Evolutionary conservation across 1,140 invertebrate species (phyloP).

Genomic region (Hirudo medicinalis): DNA sequence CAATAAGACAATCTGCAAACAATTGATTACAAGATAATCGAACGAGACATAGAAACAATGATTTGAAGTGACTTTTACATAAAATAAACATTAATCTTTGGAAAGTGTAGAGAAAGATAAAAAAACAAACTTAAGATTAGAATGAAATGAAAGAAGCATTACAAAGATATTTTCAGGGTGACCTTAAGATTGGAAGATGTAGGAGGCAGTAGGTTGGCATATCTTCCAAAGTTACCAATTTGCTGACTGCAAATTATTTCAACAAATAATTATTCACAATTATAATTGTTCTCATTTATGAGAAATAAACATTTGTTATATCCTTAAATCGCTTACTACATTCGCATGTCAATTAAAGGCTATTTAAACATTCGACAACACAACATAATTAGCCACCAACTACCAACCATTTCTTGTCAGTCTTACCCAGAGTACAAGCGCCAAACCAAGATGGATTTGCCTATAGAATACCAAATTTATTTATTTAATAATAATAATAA

Average conservation of each 20-base stretch:
- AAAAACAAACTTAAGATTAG: background rate
- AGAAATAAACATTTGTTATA: background rate
- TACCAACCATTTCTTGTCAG: slow-evolving; percentile 30
- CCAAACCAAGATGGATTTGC: slow-evolving; percentile 30
- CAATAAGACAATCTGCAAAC: slow-evolving; percentile 48
- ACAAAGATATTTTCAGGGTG: background rate
- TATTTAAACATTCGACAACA: too few relatives aligned
- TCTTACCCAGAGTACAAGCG: slow-evolving; percentile 29
- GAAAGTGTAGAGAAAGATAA: slow-evolving; percentile 26
- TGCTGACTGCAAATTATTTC: slow-evolving; percentile 11
- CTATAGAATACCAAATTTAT: background rate
- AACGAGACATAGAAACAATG: too few relatives aligned
- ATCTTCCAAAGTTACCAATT: slow-evolving; percentile 16
- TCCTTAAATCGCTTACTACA: background rate
- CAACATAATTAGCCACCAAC: background rate
- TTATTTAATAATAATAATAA: background rate
- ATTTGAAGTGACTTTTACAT: too few relatives aligned
- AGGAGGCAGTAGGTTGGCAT: slow-evolving; percentile 25
- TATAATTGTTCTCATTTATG: too few relatives aligned
- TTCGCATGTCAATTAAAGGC: too few relatives aligned
- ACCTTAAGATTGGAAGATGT: slow-evolving; percentile 33
- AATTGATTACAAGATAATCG: too few relatives aligned
- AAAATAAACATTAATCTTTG: too few relatives aligned
- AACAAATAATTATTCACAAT: too few relatives aligned
- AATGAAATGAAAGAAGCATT: background rate